Evolutionary conservation across 2,888 invertebrate species (phyloP).

Genomic region (Ornithoptera priamus): DNA sequence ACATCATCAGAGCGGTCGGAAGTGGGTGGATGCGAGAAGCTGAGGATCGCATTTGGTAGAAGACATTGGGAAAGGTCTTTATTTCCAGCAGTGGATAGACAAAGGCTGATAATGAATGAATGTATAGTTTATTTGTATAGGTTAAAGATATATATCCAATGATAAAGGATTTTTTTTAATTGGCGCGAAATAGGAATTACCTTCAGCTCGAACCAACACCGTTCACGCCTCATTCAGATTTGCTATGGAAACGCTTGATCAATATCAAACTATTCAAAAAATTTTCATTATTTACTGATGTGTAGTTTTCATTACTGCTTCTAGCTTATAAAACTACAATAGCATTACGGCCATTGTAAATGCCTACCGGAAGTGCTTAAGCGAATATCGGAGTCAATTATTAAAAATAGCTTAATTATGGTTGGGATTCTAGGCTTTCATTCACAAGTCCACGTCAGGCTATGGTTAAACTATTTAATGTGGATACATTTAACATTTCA

Average conservation of each 20-base stretch:
- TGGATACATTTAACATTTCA: too few species aligned
- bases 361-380: background rate
- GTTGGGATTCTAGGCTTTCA: background rate
- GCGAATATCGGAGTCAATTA: background rate
- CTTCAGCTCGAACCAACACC: background rate
- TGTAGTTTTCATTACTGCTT: background rate
- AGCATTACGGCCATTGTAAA: background rate
- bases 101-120: too few species aligned
- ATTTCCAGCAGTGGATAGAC: too few species aligned
- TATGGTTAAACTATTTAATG: background rate
- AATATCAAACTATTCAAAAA: too few species aligned
- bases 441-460: too few species aligned
- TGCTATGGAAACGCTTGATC: background rate
- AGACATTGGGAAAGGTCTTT: too few species aligned
- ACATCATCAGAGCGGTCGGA: too few species aligned
- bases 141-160: too few species aligned
- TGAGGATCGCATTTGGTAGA: too few species aligned
- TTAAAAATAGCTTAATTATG: background rate
- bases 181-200: background rate
- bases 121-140: too few species aligned
- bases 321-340: background rate
- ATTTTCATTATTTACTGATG: background rate
- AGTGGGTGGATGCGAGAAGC: too few species aligned
- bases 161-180: too few species aligned
- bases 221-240: background rate